Evolutionary conservation across 2,888 invertebrate species (phyloP).

Genomic region (Plusia festucae): DNA sequence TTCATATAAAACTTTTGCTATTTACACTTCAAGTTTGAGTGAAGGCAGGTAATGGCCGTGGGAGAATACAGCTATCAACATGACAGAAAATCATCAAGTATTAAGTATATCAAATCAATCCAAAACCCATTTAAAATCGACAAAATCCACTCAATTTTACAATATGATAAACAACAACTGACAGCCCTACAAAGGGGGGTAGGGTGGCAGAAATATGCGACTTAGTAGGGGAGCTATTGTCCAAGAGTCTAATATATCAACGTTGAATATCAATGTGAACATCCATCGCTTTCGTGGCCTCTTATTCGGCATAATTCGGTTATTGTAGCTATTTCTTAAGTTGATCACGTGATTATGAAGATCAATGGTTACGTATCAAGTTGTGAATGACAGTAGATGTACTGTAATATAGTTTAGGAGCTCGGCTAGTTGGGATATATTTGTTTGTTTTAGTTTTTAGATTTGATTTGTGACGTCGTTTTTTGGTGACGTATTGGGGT

Average conservation of each 20-base stretch:
- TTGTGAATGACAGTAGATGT: slow-evolving; percentile 50
- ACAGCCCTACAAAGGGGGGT: slow-evolving; percentile 69
- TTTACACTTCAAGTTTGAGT: no score
- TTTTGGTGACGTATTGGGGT: not conserved
- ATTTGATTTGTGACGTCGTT: not conserved
- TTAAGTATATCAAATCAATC: not conserved
- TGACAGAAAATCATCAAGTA: not conserved
- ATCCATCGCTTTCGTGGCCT: slow-evolving; percentile 75
- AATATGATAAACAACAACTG: slow-evolving; percentile 26
- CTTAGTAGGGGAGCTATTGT: slow-evolving; percentile 76
- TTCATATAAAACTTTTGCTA: not conserved
- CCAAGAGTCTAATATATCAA: slow-evolving; percentile 79
- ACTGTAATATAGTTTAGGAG: slow-evolving; percentile 40
- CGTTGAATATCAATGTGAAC: slow-evolving; percentile 83
- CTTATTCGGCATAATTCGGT: slow-evolving; percentile 78
- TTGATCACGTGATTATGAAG: slow-evolving; percentile 79
- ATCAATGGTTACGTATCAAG: slow-evolving; percentile 66
- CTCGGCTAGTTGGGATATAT: slow-evolving; percentile 1
- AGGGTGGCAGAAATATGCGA: slow-evolving; percentile 71
- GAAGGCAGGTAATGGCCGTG: not conserved
- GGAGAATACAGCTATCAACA: not conserved
- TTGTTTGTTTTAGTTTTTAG: not conserved
- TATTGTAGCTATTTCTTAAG: slow-evolving; percentile 70
- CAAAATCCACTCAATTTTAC: slow-evolving; percentile 10
- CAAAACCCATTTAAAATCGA: slow-evolving; percentile 8